phyloP scores from a whole-genome alignment of 2,113 vertebrate genomes.

The Corythaeola cristata region DNA sequence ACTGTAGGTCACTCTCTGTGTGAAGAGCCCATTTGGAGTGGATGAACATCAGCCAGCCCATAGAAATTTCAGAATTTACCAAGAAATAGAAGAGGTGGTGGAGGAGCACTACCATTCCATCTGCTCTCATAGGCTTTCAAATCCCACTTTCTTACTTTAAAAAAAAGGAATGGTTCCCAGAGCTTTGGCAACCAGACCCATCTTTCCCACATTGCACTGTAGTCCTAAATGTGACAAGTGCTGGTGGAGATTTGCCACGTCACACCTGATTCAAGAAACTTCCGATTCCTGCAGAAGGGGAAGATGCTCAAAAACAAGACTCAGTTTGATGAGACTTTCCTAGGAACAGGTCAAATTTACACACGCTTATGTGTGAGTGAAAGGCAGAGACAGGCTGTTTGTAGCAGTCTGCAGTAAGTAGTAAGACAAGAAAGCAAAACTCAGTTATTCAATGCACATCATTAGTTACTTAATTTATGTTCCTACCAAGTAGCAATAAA shows the following conservation, averaged over 20 bases:
- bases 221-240: neutral
- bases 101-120: neutral
- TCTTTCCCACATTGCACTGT: neutral
- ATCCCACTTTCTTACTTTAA: neutral
- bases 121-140: neutral
- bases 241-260: neutral
- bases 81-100: neutral
- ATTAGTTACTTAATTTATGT: conserved; percentile 42
- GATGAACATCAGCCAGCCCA: neutral
- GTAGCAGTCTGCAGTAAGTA: neutral
- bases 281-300: neutral
- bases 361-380: neutral
- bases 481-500: conserved; percentile 19
- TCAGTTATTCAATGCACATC: conserved; percentile 7
- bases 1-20: neutral
- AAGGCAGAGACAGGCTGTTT: neutral
- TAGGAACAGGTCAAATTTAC: neutral
- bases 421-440: neutral
- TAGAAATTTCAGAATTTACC: neutral
- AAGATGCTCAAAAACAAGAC: neutral
- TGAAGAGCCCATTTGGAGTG: neutral
- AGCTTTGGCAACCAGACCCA: neutral
- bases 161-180: neutral
- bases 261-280: neutral
- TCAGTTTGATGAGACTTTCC: neutral